Base-by-base conservation (phyloP, 2,113 vertebrate species). In the Elephas maximus region DNA sequence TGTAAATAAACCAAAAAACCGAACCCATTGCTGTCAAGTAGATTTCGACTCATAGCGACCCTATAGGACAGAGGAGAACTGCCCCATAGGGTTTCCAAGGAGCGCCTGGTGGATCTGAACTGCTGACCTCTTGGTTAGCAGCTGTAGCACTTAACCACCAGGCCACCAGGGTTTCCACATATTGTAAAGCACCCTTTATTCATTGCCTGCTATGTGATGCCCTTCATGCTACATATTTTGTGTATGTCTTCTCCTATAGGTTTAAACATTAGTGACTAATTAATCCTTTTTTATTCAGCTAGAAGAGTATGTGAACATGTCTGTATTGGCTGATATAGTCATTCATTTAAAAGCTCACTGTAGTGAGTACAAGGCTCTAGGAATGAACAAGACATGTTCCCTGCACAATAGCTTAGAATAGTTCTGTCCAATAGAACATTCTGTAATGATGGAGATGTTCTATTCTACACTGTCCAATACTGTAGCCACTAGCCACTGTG, bases 231-330 rank as follows among this genome's bases (percentile, higher is more conserved):
- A 67, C 33, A 7, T 62, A 23, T 91, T 95, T 83, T 85, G 20
- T 41, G 8, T 78, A 21, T 78, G 33, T 97, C 88, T 96, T 79
- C 79, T 97, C 30, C 91, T 80, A 2, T 57, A 77, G n/a, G 71
- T 74, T 92, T 71, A 82, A 83, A 74, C 6, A 44, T 45, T 87
- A 90, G 69, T 87, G 53, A 82, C 86, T 86, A 78, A 82, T 89
- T 86, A 78, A 82, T 94, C 11, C 12, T 89, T 86, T 96, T 62
- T 95, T 30, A 87, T 92, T 86, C 69, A 80, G n/a, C 26, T 74
- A 51, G 44, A 93, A 89, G 23, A 87, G 7, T 44, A 17, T 62
- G 18, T 87, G 21, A 85, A 87, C 12, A 79, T 79, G 51, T 15
- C 67, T 88, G 7, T 88, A 20, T 91, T 94, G 88, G 33, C 65